Base-by-base conservation (phyloP, 1,140 invertebrate genomes). In the Phymorhynchus buccinoides region DNA sequence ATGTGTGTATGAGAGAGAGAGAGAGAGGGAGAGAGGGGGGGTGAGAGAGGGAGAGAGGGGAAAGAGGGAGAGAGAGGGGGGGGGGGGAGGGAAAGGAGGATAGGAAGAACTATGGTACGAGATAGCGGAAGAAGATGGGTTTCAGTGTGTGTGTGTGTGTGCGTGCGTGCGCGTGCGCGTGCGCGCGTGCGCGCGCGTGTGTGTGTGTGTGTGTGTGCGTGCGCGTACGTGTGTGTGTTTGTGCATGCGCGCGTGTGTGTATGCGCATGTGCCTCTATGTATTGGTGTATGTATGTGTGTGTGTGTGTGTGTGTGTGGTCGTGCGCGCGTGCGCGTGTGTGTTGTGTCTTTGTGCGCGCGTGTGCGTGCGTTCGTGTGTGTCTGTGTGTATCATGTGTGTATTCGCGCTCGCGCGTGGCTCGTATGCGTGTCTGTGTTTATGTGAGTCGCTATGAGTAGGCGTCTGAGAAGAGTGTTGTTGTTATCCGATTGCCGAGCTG, bases 61-160 rank as follows among this genome's bases (percentile, higher is more conserved):
- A 30, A 30, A n/a, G 12, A 9, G n/a, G 68, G 30, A 73, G 68
- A 73, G 35, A 35, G 68, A 16, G 68, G 12, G 35, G 9, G 68
- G n/a, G 35, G 12, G 68, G 12, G 68, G 7, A 30, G 7, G 27
- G 73, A 77, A 37, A 37, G 35, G 39, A 35, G 18, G 73, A 77
- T 6, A 66, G 62, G 27, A n/a, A 66, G 27, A 66, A n/a, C 22
- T 16, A 66, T 16, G 30, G 62, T 27, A n/a, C 22, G 62, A 66
- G 62, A 66, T 16, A 66, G 32, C 30, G 42, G 6, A 22, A n/a
- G 41, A 22, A 30, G 44, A 39, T 80, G 41, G 0, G 44, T n/a
- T 18, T 48, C 2, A n/a, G 78, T 80, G 78, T 44, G 78, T 44
- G 78, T 80, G 41, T n/a, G 78, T 48, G 78, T 3, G 78, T 78